Evolutionary conservation across 2,113 vertebrate genomes (phyloP), one percentile per base, ranked within the genome.

Genomic region (Ptilorrhoa leucosticta): DNA sequence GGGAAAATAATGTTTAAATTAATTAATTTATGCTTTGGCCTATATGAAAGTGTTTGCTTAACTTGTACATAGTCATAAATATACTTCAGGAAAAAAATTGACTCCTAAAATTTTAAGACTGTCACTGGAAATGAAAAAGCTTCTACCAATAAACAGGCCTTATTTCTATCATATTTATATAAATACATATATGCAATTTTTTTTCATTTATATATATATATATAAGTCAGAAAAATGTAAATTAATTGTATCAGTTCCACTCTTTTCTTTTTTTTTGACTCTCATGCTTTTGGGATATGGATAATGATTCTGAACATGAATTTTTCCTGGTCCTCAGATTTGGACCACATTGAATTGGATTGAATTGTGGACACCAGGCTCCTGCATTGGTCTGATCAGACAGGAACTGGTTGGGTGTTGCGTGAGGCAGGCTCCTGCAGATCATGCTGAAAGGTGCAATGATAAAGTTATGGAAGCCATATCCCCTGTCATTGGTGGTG

Each of bases 1-100:
- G 58, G 19, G 69, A 71, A 77, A 96, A 95, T 71, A 78, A 54
- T 20, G 1, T 75, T 64, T 58, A 35, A 58, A 53, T 77, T 6
- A 91, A 84, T 75, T 85, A 31, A 21, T 94, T 96, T 56, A 93
- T 88, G 47, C 15, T 64, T 97, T 84, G 40, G 51, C 56, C 85
- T 80, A n/a, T 57, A 30, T 82, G 66, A 87, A 95, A 85, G 13
- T 58, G 20, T 77, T 48, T 11, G 14, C 58, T 80, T 89, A 76
- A 42, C 28, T 95, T 89, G 57, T 27, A 51, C 22, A 71, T 19
- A 71, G 81, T 95, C 37, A 44, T 12, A 91, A 94, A 90, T 20
- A 40, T 58, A 57, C 35, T 79, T 75, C 3, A n/a, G 27, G 42
- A 51, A 11, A 35, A 91, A 78, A 66, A 61, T 0, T 18, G 1